phyloP scores from a whole-genome alignment of 2,888 invertebrate species.

The Campoletis raptor region DNA sequence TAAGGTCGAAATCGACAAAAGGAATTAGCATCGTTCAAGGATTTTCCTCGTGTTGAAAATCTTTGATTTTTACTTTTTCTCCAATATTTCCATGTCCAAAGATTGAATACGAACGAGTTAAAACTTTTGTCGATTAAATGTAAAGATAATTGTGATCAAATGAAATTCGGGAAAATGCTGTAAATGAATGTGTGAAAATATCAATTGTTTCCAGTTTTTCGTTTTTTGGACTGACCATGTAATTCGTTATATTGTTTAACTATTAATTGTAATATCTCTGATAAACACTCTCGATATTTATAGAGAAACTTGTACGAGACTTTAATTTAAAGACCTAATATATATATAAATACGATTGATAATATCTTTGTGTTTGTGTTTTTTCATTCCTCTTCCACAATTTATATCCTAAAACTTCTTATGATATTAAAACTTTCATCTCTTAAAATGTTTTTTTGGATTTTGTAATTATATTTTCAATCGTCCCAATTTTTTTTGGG shows the following conservation, averaged over 20 bases:
- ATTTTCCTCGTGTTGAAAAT: neutral
- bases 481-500: neutral
- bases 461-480: too few relatives aligned
- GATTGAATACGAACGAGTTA: neutral
- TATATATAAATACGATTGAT: constrained; percentile 36
- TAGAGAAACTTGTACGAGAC: constrained; percentile 53
- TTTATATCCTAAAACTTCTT: neutral
- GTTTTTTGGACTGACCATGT: neutral
- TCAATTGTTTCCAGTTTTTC: neutral
- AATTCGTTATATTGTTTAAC: constrained; percentile 7
- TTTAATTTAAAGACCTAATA: constrained; percentile 54
- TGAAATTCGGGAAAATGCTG: neutral
- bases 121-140: neutral
- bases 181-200: neutral
- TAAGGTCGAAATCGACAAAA: neutral
- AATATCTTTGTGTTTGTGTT: constrained; percentile 33
- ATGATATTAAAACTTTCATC: too few relatives aligned
- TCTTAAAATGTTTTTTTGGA: too few relatives aligned
- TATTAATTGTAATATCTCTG: neutral
- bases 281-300: constrained; percentile 1
- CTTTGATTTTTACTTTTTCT: neutral
- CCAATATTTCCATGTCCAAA: constrained; percentile 17
- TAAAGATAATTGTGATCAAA: constrained; percentile 12
- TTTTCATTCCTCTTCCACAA: neutral
- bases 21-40: neutral